Conservation (phyloP, 2,888 invertebrate genomes). For the Abscondita cerata region DNA sequence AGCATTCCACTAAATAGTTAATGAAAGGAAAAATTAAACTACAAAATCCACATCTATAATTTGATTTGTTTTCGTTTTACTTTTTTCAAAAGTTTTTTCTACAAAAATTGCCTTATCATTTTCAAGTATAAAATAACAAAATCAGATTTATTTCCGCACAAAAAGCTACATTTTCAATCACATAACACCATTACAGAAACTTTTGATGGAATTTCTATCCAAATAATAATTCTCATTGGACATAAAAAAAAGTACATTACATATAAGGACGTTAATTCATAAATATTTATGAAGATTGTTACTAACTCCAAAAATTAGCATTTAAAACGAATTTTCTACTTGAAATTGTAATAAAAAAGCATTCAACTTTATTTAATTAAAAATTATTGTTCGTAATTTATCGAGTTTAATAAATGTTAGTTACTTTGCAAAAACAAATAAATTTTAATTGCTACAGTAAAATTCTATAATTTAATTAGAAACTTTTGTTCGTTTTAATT, state of each 20-base stretch:
- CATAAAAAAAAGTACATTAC: not conserved
- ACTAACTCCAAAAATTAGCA: slow-evolving; percentile 7
- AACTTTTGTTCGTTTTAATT: slow-evolving; percentile 25
- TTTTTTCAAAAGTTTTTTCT: too few species aligned
- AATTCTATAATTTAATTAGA: slow-evolving; percentile 21
- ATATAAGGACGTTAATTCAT: not conserved
- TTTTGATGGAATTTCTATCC: not conserved
- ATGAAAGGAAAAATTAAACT: too few species aligned
- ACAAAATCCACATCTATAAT: too few species aligned
- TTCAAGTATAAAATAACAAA: too few species aligned
- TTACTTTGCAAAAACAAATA: slow-evolving; percentile 9
- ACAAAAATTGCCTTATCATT: too few species aligned
- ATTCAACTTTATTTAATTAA: not conserved
- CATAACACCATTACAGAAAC: not conserved
- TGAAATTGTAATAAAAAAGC: not conserved
- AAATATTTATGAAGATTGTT: slow-evolving; percentile 14
- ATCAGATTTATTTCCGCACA: too few species aligned
- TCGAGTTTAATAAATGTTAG: not conserved
- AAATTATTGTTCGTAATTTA: not conserved
- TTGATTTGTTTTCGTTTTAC: too few species aligned
- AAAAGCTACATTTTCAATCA: not conserved
- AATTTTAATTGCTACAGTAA: slow-evolving; percentile 20
- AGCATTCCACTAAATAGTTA: too few species aligned
- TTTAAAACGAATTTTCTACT: slow-evolving; percentile 14
- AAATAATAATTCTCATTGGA: not conserved